Conservation (phyloP, 2,888 invertebrate species). For the Rhagonycha lutea region DNA sequence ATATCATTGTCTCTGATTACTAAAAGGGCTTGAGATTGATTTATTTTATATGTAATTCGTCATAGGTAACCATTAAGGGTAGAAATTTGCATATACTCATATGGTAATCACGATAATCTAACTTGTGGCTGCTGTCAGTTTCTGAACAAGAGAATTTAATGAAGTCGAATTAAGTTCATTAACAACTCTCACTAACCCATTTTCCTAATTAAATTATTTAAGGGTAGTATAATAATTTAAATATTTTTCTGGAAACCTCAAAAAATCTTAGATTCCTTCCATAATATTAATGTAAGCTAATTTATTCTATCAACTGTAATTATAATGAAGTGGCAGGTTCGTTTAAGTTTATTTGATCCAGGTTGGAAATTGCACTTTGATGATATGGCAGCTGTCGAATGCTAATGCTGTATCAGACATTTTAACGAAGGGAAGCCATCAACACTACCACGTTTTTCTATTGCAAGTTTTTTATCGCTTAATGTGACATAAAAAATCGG, state of each 20-base stretch:
- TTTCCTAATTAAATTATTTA: constrained; percentile 12
- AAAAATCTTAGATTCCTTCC: not conserved
- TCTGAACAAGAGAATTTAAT: constrained; percentile 25
- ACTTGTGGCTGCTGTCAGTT: constrained; percentile 20
- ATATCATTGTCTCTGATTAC: not conserved
- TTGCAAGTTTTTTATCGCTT: constrained; percentile 42
- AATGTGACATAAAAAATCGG: constrained; percentile 43
- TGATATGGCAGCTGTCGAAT: constrained; percentile 14
- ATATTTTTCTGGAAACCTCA: not conserved
- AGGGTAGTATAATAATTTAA: not conserved
- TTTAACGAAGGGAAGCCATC: constrained; percentile 24
- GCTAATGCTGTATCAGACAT: constrained; percentile 4
- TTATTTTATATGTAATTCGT: constrained; percentile 29
- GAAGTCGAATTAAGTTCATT: constrained; percentile 22
- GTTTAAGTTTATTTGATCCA: constrained; percentile 15
- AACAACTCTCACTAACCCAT: constrained; percentile 2
- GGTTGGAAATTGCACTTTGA: not conserved
- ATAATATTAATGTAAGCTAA: not conserved
- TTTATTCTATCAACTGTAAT: not conserved
- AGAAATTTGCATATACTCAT: constrained; percentile 26
- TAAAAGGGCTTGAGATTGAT: constrained; percentile 14
- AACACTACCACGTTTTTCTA: constrained; percentile 11
- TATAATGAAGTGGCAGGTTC: constrained; percentile 5
- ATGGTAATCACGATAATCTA: constrained; percentile 25
- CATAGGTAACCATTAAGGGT: constrained; percentile 27